These are phyloP conservation scores for Charadrius vociferus DNA, from an alignment of 2,113 vertebrate genomes.

Conservation along the genomic window DNA sequence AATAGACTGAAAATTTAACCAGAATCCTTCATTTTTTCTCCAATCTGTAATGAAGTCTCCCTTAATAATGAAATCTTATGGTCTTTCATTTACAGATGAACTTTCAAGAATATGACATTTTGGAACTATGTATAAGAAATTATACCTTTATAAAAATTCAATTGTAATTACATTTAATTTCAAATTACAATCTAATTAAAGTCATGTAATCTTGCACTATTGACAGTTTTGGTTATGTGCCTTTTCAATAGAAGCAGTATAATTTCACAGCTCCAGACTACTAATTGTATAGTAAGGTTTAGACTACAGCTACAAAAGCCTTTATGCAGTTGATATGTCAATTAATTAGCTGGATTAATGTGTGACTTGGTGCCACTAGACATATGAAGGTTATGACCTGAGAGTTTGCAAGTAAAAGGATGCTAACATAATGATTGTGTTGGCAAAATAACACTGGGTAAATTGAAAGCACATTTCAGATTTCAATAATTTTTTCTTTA, in stretches of 20 bases:
- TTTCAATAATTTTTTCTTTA: neutral
- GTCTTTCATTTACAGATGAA: neutral
- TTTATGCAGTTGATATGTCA: constrained; percentile 23
- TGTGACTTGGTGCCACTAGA: neutral
- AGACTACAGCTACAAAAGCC: neutral
- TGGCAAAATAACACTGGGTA: neutral
- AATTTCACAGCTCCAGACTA: constrained; percentile 36
- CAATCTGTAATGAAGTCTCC: neutral
- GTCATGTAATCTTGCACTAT: constrained; percentile 18
- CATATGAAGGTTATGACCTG: neutral
- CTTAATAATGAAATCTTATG: neutral
- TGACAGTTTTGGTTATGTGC: constrained; percentile 22
- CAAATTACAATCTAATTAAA: constrained; percentile 40
- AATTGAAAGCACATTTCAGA: neutral
- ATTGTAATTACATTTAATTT: constrained; percentile 47
- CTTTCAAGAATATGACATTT: neutral
- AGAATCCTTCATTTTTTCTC: neutral
- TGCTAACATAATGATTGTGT: neutral
- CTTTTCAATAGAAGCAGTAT: constrained; percentile 15
- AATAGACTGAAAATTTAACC: neutral
- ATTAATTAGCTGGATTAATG: constrained; percentile 56
- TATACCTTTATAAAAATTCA: neutral
- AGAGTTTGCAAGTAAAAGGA: neutral
- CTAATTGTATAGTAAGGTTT: constrained; percentile 2
- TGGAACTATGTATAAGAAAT: constrained; percentile 22